Evolutionary conservation across 2,888 invertebrate genomes (phyloP), one percentile per base, ranked within the genome.

Genomic region (Spicauda simplicius): DNA sequence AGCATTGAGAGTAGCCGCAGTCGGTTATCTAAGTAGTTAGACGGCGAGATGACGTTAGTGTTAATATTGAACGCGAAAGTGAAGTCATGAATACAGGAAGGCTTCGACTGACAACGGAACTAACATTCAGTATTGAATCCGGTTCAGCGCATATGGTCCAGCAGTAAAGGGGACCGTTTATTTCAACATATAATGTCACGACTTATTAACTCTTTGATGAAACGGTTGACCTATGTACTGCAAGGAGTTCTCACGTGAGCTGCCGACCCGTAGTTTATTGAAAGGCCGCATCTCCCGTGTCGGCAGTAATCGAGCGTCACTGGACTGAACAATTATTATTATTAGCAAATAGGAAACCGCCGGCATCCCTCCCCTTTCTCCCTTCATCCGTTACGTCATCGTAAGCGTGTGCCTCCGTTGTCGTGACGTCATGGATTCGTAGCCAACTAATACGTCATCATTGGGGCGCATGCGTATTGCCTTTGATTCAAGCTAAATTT

Each of bases 221-320:
- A 80, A 78, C 79, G 76, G 77, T 72, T 87, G 88, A 87, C 85
- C 87, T 82, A 79, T 81, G 74, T 79, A 75, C 74, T 72, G 73
- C 79, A n/a, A 79, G 74, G 76, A 77, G 76, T 72, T 74, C 75
- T 76, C 88, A 87, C 85, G 85, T 87, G 88, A 89, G 77, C 80
- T 80, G 79, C 65, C 87, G 88, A 91, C 84, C 89, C 88, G 87
- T 91, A 76, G 64, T 72, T 80, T 83, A 77, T 82, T 81, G 73
- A 84, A 83, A 86, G 85, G 82, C 81, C 77, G 78, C 78, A 80
- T 83, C 80, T 81, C 80, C 77, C 74, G 74, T 82, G 75, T 73
- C 73, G 77, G 73, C 79, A 78, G 82, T 84, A 82, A 76, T 77
- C 79, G 80, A 84, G 82, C 90, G 85, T 86, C 89, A 88, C 82